A percentile compares a stretch with the other conserved stretches of the same genome.
phyloP scores from a whole-genome alignment of 2,888 invertebrate species.

The Isotomurus palustris region DNA sequence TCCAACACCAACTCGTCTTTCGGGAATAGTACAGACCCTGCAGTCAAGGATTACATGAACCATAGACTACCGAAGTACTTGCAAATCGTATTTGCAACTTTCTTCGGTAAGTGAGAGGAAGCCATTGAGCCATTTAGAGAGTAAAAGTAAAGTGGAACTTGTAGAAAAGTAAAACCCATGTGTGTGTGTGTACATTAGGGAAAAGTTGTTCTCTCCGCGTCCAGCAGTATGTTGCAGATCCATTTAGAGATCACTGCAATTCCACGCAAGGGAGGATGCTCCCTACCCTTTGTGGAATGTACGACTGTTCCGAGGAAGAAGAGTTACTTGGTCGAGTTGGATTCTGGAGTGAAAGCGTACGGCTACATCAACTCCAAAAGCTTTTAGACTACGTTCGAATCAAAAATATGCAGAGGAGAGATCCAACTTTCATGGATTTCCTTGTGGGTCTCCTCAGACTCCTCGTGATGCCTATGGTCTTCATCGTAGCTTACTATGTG shows the following conservation, averaged over 20 bases:
- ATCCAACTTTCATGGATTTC: slow-evolving; percentile 25
- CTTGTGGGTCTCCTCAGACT: slow-evolving; percentile 24
- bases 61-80: slow-evolving; percentile 17
- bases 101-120: slow-evolving; percentile 17
- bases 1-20: not conserved
- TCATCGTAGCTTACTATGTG: slow-evolving; percentile 29
- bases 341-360: slow-evolving; percentile 21
- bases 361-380: slow-evolving; percentile 22
- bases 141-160: too few species aligned
- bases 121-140: too few species aligned
- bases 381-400: slow-evolving; percentile 16
- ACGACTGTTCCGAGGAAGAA: slow-evolving; percentile 34
- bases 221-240: slow-evolving; percentile 40
- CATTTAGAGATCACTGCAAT: slow-evolving; percentile 27
- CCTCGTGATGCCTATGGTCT: slow-evolving; percentile 30
- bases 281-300: slow-evolving; percentile 35
- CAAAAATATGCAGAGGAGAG: slow-evolving; percentile 10
- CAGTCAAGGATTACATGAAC: not conserved
- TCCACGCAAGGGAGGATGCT: slow-evolving; percentile 9
- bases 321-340: slow-evolving; percentile 26
- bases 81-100: slow-evolving; percentile 28
- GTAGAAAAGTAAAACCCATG: not conserved
- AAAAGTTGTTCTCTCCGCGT: slow-evolving; percentile 35
- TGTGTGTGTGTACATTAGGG: not conserved
- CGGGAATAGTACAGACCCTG: not conserved